Base-by-base conservation (phyloP, 2,888 invertebrate species). In the Dicyrtomina minuta region DNA sequence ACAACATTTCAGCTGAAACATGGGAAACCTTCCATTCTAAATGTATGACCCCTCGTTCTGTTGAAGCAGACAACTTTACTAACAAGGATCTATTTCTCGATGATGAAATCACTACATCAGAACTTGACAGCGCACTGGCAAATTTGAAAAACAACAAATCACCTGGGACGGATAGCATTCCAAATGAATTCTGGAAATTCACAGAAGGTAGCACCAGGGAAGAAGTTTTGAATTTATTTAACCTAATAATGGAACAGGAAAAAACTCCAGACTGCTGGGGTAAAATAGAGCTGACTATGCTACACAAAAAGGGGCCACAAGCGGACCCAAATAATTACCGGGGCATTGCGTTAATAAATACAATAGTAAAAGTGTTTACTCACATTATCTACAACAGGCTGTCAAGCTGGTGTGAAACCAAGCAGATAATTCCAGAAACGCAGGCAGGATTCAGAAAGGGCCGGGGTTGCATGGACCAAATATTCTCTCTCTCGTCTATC, bases 401-500 rank as follows among this genome's bases (percentile, higher is more conserved):
- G 15, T 8, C 5, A 10, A 22, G 4, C 13, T 56, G 56, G 56
- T 24, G 13, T 26, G 27, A 56, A n/a, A 56, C 17, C 13, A 24
- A 56, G 12, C 17, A 49, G 5, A 62, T 46, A 13, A 6, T 62
- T 10, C 49, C 62, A 5, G 62, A 62, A 62, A 12, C 44, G 15
- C 62, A 62, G 49, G 62, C 46, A 15, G 62, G 62, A 10, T 62
- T 62, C 26, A 5, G 49, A 49, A 44, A 49, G 26, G 20, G 24
- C 2, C 46, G 64, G 51, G 39, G 51, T 3, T 49, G 49, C n/a
- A 4, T 24, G 17, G 64, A 64, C n/a, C 49, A 64, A 27, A 64
- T 64, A 15, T 64, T 67, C 44, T 66, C 68, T 2, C 60, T 79
- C 1, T 53, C 68, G 1, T 41, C 72, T 1, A 66, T 70, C 33